phyloP scores from a whole-genome alignment of 2,797 vertebrate genomes.

The Aselliscus stoliczkanus region DNA sequence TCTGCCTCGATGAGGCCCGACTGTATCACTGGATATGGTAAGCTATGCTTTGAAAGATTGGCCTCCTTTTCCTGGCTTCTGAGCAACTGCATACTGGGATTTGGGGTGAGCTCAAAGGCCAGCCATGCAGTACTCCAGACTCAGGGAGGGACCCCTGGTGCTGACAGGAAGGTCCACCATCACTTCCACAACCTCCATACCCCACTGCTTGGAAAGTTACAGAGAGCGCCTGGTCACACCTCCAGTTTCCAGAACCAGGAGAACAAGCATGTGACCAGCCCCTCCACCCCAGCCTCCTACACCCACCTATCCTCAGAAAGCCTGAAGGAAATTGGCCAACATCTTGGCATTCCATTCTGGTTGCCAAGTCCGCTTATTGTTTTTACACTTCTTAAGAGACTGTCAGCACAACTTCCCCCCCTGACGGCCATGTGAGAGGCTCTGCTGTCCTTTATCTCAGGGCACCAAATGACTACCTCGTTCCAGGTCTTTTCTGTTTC shows the following conservation, averaged over 20 bases:
- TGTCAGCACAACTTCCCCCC: not conserved
- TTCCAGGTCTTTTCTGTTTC: slow-evolving; percentile 43
- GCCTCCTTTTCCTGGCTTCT: not conserved
- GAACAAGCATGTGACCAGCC: not conserved
- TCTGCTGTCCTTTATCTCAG: slow-evolving; percentile 6
- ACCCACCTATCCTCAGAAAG: not conserved
- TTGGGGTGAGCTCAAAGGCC: not conserved
- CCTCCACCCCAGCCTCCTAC: not conserved
- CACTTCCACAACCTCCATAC: not conserved
- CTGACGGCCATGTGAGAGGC: not conserved
- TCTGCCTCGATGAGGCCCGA: not conserved
- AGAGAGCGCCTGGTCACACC: not conserved
- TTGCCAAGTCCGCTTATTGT: not conserved
- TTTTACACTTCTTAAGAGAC: not conserved
- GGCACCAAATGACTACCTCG: slow-evolving; percentile 17
- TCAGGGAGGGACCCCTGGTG: not conserved
- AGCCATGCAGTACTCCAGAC: not conserved
- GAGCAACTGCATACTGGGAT: not conserved
- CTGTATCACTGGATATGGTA: no score
- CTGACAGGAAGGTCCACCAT: not conserved
- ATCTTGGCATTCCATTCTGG: not conserved
- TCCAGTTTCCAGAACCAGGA: not conserved
- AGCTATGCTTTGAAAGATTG: not conserved
- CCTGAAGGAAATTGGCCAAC: not conserved
- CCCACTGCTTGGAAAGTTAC: slow-evolving; percentile 17